Conservation (phyloP, 2,888 invertebrate genomes). For the Philopedon plagiatum region DNA sequence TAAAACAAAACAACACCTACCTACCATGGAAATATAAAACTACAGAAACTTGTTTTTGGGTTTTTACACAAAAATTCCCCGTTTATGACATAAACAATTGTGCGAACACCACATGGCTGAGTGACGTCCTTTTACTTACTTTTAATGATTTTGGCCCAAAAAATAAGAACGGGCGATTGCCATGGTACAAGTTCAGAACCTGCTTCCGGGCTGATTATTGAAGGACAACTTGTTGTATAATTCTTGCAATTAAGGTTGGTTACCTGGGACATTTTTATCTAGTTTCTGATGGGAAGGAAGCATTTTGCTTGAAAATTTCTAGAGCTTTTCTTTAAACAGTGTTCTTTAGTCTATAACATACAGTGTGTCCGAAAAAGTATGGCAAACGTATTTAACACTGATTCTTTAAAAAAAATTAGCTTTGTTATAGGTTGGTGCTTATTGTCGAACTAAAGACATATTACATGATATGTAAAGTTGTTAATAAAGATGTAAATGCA, state of each 20-base stretch:
- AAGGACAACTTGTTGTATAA: constrained; percentile 32
- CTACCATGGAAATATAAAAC: neutral
- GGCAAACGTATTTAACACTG: too few species aligned
- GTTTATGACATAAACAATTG: neutral
- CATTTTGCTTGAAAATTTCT: too few species aligned
- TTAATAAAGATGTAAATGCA: too few species aligned
- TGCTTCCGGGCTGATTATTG: constrained; percentile 29
- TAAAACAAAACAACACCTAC: too few species aligned
- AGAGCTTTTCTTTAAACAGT: too few species aligned
- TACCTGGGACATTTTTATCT: neutral
- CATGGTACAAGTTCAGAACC: constrained; percentile 25
- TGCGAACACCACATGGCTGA: neutral
- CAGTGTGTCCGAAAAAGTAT: too few species aligned
- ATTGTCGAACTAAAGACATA: too few species aligned
- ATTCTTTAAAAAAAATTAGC: too few species aligned
- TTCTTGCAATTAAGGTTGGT: constrained; percentile 18
- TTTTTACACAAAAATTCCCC: neutral
- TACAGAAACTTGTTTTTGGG: constrained; percentile 6
- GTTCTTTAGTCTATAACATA: too few species aligned
- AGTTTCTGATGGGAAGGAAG: too few species aligned
- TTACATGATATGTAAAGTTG: too few species aligned
- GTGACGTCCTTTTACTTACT: constrained; percentile 2
- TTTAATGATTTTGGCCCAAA: constrained; percentile 16
- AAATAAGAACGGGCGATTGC: neutral
- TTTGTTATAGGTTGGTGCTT: too few species aligned